A percentile compares a stretch with the other conserved stretches of the same genome.
Evolutionary conservation across 2,797 vertebrate genomes (phyloP).

Genomic region (Hippoglossus hippoglossus): DNA sequence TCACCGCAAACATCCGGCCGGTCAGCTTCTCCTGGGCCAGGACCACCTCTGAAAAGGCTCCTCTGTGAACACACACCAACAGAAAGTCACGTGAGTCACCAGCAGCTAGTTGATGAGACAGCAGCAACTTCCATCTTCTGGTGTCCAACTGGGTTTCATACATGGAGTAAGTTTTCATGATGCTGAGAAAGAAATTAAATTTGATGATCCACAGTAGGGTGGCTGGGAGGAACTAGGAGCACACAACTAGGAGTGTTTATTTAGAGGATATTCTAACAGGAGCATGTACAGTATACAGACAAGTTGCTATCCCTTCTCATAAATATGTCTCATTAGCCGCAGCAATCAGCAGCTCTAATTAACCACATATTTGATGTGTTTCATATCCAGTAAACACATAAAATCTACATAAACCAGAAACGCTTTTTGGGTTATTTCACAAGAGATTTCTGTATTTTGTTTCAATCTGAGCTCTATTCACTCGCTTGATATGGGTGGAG

Average conservation of each 20-base stretch:
- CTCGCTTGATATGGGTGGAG: no score
- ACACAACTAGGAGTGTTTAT: no score
- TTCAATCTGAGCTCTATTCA: no score
- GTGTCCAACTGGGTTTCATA: background rate
- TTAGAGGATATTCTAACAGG: no score
- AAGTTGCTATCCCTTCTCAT: background rate
- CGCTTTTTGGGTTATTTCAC: no score
- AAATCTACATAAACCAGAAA: background rate
- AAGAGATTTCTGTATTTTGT: no score
- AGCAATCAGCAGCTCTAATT: background rate
- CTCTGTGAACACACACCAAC: conserved; percentile 77
- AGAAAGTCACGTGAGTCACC: background rate
- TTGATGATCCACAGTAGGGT: background rate
- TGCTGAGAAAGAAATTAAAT: background rate
- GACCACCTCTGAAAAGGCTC: conserved; percentile 97
- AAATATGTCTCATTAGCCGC: background rate
- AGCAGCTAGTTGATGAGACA: background rate
- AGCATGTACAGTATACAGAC: no score
- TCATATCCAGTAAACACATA: background rate
- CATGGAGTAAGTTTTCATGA: background rate
- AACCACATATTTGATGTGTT: background rate
- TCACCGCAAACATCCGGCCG: conserved; percentile 94
- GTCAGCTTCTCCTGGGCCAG: conserved; percentile 93
- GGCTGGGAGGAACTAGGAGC: no score
- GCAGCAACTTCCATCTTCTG: background rate